phyloP scores from a whole-genome alignment of 2,797 vertebrate genomes.

The Odontamblyopus lacepedii region DNA sequence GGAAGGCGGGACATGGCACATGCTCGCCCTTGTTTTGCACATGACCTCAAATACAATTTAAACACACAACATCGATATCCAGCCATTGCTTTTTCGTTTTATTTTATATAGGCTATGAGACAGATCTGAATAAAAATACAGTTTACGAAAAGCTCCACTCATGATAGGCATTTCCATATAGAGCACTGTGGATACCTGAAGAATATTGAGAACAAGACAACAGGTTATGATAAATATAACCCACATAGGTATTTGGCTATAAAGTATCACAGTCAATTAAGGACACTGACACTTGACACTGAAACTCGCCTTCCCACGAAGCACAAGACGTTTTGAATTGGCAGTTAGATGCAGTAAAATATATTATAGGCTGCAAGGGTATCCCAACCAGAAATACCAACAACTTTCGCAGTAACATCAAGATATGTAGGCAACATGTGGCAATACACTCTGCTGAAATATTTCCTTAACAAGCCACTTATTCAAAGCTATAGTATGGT shows the following conservation, averaged over 20 bases:
- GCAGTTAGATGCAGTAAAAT: slow-evolving; percentile 38
- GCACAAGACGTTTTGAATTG: slow-evolving; percentile 50
- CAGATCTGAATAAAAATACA: slow-evolving; percentile 66
- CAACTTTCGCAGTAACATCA: slow-evolving; percentile 43
- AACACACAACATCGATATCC: slow-evolving; percentile 14
- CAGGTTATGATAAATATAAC: slow-evolving; percentile 61
- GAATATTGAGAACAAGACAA: slow-evolving; percentile 45
- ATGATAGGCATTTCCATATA: slow-evolving; percentile 37
- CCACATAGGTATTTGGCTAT: slow-evolving; percentile 48
- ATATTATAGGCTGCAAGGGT: slow-evolving; percentile 51
- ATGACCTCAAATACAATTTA: slow-evolving; percentile 30
- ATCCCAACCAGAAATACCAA: slow-evolving; percentile 48
- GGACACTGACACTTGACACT: slow-evolving; percentile 52
- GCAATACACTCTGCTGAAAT: slow-evolving; percentile 34
- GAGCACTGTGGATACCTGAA: slow-evolving; percentile 49
- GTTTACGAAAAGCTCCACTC: slow-evolving; percentile 40
- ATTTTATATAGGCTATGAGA: slow-evolving; percentile 68
- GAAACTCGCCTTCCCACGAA: slow-evolving; percentile 47
- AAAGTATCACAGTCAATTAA: slow-evolving; percentile 41
- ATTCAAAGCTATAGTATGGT: neutral
- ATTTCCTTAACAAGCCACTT: slow-evolving; percentile 43
- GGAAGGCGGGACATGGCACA: slow-evolving; percentile 74
- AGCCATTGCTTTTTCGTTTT: slow-evolving; percentile 46
- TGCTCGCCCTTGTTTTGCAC: slow-evolving; percentile 42
- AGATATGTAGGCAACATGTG: slow-evolving; percentile 64